These are phyloP conservation scores for Notodonta ziczac DNA, from an alignment of 2,888 invertebrate species.

Conservation along the genomic window DNA sequence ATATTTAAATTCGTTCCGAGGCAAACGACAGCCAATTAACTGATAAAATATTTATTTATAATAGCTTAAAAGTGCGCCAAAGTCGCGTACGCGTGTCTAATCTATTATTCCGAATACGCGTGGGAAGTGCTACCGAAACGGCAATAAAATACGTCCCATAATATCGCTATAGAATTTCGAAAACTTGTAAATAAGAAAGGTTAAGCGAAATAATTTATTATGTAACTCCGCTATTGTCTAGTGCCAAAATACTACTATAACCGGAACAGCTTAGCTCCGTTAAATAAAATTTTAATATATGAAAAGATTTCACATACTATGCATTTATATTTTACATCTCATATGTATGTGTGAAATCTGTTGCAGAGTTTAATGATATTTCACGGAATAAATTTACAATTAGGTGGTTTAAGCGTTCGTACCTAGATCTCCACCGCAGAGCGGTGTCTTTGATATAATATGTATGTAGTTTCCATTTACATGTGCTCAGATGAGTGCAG, in stretches of 20 bases:
- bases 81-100: slow-evolving; percentile 11
- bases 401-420: slow-evolving; percentile 12
- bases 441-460: slow-evolving; percentile 13
- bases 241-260: slow-evolving; percentile 14
- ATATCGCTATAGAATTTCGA: slow-evolving; percentile 29
- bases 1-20: slow-evolving; percentile 12
- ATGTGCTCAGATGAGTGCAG: background rate
- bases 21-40: slow-evolving; percentile 1
- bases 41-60: background rate
- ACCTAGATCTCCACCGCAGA: slow-evolving; percentile 8
- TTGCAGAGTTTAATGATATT: slow-evolving; percentile 13
- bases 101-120: slow-evolving; percentile 35
- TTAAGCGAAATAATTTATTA: slow-evolving; percentile 28
- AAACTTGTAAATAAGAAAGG: slow-evolving; percentile 27
- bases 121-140: slow-evolving; percentile 30
- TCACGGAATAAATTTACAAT: slow-evolving; percentile 25
- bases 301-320: slow-evolving; percentile 18
- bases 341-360: slow-evolving; percentile 10
- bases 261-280: slow-evolving; percentile 10
- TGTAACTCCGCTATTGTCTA: slow-evolving; percentile 28
- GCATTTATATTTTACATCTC: slow-evolving; percentile 14
- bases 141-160: slow-evolving; percentile 31
- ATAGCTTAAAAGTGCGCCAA: background rate
- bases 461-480: background rate
- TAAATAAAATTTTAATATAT: slow-evolving; percentile 14